Percentiles rank a stretch among this genome's conserved stretches.
Conservation (phyloP, 2,888 invertebrate genomes). For the Mimumesa dahlbomi region DNA sequence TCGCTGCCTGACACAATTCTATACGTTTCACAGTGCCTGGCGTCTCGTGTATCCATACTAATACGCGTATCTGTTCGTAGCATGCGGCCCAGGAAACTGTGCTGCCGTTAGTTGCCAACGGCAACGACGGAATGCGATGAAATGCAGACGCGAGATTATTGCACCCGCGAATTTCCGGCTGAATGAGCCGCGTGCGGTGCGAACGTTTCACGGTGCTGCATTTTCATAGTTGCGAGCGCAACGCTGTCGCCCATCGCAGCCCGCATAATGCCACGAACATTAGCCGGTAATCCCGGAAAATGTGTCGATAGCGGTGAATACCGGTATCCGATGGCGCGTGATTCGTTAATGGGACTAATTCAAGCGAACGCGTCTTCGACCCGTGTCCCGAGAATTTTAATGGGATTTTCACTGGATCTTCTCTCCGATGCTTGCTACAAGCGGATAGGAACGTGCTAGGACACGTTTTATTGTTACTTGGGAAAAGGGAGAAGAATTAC, state of each 20-base stretch:
- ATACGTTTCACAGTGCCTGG: not conserved
- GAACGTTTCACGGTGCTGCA: conserved; percentile 3
- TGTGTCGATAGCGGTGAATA: conserved; percentile 12
- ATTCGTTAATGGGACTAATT: conserved; percentile 1
- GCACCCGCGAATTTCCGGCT: conserved; percentile 32
- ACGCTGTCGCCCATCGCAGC: conserved; percentile 6
- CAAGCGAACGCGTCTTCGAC: not conserved
- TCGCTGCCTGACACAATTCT: too few relatives aligned
- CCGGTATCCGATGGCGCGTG: conserved; percentile 3
- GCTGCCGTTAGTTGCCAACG: conserved; percentile 27
- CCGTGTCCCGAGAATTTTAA: not conserved
- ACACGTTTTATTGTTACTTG: too few relatives aligned
- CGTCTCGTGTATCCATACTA: not conserved
- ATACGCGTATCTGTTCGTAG: too few relatives aligned
- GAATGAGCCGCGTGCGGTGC: conserved; percentile 18
- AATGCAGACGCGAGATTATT: conserved; percentile 31
- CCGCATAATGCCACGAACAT: conserved; percentile 22
- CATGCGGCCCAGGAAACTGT: not conserved
- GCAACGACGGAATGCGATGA: conserved; percentile 26
- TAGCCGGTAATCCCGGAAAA: conserved; percentile 28
- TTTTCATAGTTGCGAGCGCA: conserved; percentile 23
- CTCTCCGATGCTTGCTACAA: not conserved
- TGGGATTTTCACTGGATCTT: not conserved
- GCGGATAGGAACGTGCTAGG: too few relatives aligned
- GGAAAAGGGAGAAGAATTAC: too few relatives aligned